A percentile compares a stretch with the other conserved stretches of the same genome.
Conservation (phyloP, 2,888 invertebrate genomes). For the Hirtodrosophila confusa region DNA sequence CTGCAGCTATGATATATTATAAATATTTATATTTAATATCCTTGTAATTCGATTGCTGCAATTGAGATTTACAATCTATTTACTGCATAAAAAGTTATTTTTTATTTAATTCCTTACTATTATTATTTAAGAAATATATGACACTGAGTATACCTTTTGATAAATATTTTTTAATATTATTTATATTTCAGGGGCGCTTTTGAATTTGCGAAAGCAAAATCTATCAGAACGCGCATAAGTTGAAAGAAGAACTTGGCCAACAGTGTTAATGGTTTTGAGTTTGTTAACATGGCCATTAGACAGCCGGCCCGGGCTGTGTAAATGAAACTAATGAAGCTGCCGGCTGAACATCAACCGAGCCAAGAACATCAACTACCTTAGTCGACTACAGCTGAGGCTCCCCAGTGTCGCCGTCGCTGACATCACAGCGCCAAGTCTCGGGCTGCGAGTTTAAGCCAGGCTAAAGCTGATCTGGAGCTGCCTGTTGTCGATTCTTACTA, state of each 20-base stretch:
- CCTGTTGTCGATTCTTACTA: constrained; percentile 52
- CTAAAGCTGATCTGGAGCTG: constrained; percentile 29
- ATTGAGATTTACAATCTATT: too few species aligned
- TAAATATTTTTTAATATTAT: too few species aligned
- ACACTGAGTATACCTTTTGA: too few species aligned
- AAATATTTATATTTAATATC: too few species aligned
- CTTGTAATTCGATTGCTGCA: too few species aligned
- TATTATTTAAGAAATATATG: too few species aligned
- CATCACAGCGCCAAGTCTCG: constrained; percentile 38
- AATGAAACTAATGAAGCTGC: constrained; percentile 23
- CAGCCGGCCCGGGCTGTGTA: constrained; percentile 28
- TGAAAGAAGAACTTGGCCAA: constrained; percentile 11
- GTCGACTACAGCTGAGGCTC: constrained; percentile 25
- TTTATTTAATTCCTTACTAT: too few species aligned
- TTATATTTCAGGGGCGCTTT: too few species aligned
- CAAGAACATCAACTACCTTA: constrained; percentile 4
- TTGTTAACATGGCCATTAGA: constrained; percentile 67
- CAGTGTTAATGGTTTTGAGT: constrained; percentile 54
- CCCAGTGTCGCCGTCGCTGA: constrained; percentile 18
- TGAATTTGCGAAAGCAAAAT: too few species aligned
- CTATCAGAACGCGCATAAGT: neutral
- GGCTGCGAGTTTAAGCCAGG: constrained; percentile 9
- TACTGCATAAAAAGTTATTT: too few species aligned
- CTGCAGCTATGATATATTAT: too few species aligned
- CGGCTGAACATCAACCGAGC: neutral